phyloP scores from a whole-genome alignment of 2,113 vertebrate species.

The Mionectes macconnelli region DNA sequence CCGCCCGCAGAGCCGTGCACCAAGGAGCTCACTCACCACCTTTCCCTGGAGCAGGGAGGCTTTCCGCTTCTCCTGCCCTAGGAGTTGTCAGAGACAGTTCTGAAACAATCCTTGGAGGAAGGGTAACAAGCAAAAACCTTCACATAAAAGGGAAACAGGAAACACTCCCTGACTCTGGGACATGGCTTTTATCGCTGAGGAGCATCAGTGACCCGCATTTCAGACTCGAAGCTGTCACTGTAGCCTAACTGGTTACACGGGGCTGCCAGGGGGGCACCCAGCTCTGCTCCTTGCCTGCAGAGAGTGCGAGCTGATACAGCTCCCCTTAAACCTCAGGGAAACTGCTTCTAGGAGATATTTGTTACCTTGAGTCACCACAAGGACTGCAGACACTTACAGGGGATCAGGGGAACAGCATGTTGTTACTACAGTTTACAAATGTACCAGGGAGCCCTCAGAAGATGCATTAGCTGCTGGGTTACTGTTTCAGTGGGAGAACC shows the following conservation, averaged over 20 bases:
- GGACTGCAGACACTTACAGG: neutral
- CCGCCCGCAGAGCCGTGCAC: accelerated
- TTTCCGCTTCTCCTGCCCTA: neutral
- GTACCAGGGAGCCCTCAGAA: neutral
- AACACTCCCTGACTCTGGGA: neutral
- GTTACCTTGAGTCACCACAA: neutral
- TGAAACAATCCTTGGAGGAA: neutral
- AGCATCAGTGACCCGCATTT: neutral
- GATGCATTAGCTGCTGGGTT: neutral
- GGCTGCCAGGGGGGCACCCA: neutral
- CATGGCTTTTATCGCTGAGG: neutral
- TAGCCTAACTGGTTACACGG: neutral
- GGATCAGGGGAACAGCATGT: accelerated
- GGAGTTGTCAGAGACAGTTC: neutral
- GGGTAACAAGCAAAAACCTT: neutral
- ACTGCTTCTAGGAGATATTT: neutral
- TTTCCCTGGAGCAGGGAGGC: neutral
- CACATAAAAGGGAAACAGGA: neutral
- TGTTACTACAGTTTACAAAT: neutral
- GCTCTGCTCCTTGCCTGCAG: neutral
- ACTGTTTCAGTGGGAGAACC: neutral
- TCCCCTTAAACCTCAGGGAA: neutral
- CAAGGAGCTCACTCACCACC: neutral
- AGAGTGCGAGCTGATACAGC: neutral
- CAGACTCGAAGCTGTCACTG: neutral